Evolutionary conservation across 2,113 vertebrate genomes (phyloP), one percentile per base, ranked within the genome.

Genomic region (Cyanocitta stelleri): DNA sequence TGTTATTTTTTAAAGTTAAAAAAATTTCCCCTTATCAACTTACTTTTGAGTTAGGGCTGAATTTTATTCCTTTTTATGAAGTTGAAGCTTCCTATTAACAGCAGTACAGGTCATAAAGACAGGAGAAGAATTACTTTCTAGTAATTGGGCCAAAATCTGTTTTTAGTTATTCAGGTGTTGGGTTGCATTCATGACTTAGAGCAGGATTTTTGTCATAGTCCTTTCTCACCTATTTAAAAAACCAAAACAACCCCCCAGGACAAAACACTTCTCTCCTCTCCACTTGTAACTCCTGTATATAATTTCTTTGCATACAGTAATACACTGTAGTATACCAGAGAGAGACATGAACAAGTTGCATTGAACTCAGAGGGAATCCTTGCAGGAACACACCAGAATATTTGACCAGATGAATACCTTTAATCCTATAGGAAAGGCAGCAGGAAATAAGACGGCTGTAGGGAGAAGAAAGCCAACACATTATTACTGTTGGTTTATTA

Each of bases 11-110:
- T 71, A 56, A 93, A 87, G 76, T 68, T 93, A 90, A 90, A 93
- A 93, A 76, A 35, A 79, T 49, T 90, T 85, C 73, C 76, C 74
- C 54, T 76, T 73, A 89, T 96, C 95, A 79, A 84, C 76, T 82
- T 77, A 75, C 68, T 89, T 92, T 51, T 66, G n/a, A 82, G 92
- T 62, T 85, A 80, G 61, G 72, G 68, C 59, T 85, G 89, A 93
- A 84, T 94, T 94, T 93, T 96, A 85, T 85, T 96, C 94, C 66
- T 93, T 96, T 96, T 95, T 94, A 96, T 94, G 77, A 96, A 97
- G 89, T 85, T 89, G 92, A 91, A 94, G 93, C 77, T 90, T 89
- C 91, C 64, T 79, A 86, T 85, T 95, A 93, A 93, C 62, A 93
- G 61, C 93, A 90, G 59, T 76, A 88, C 69, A 83, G 67, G 93